Conservation (phyloP, 2,797 vertebrate species). For the Masticophis lateralis region DNA sequence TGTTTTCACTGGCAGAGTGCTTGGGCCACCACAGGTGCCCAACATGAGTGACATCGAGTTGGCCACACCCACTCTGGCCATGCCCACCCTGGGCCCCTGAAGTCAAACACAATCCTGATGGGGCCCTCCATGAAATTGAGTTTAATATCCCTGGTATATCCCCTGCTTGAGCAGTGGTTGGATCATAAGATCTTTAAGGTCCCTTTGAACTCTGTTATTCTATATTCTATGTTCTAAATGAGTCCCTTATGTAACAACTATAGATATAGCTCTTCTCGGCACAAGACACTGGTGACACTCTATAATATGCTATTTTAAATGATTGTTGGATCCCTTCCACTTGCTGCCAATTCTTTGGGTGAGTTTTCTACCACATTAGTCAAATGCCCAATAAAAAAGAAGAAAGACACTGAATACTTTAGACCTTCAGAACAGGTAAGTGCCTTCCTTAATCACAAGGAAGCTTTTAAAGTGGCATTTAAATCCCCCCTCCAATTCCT, state of each 20-base stretch:
- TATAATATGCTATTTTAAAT: background rate
- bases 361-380: background rate
- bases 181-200: background rate
- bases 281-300: background rate
- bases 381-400: conserved; percentile 1
- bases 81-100: too few relatives aligned
- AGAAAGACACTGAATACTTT: conserved; percentile 34
- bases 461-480: background rate
- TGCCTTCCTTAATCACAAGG: conserved; percentile 23
- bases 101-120: too few relatives aligned
- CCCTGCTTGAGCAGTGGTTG: background rate
- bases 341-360: background rate
- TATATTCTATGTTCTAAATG: background rate
- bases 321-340: background rate
- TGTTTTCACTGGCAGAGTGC: too few relatives aligned
- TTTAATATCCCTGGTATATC: background rate
- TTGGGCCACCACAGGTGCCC: too few relatives aligned
- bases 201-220: background rate
- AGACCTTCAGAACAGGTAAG: conserved; percentile 32
- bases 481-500: conserved; percentile 29
- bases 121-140: too few relatives aligned
- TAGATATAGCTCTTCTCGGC: background rate
- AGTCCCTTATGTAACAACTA: background rate
- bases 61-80: too few relatives aligned
- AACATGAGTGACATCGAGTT: too few relatives aligned